These are phyloP conservation scores for Nerophis ophidion DNA, from an alignment of 2,113 vertebrate genomes.

Conservation along the genomic window DNA sequence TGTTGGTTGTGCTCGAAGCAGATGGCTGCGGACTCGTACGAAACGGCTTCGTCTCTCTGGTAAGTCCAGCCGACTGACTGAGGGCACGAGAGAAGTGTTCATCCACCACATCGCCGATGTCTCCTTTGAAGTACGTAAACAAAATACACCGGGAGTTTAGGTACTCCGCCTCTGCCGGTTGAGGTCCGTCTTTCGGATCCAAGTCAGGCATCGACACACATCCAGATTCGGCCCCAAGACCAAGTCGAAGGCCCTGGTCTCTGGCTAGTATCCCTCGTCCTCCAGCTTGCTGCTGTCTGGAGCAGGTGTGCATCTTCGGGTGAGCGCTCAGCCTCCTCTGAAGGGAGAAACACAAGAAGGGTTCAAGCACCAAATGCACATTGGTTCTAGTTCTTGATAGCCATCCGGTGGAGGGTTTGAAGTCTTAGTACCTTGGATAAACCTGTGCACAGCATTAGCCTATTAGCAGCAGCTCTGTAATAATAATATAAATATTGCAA, in stretches of 20 bases:
- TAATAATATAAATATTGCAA: no score
- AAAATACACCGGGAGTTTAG: slow-evolving; percentile 95
- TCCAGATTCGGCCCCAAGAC: slow-evolving; percentile 61
- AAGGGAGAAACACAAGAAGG: slow-evolving; percentile 1
- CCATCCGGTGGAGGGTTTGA: no score
- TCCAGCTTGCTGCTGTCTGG: slow-evolving; percentile 74
- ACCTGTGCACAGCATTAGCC: no score
- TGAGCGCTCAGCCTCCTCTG: slow-evolving; percentile 83
- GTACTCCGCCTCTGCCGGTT: slow-evolving; percentile 93
- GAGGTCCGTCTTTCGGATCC: slow-evolving; percentile 78
- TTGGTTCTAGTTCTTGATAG: not conserved
- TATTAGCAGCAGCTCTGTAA: no score
- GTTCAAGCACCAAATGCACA: not conserved
- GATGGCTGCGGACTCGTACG: slow-evolving; percentile 66
- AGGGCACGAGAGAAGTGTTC: slow-evolving; percentile 96
- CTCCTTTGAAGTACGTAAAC: slow-evolving; percentile 97
- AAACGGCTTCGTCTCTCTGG: slow-evolving; percentile 75
- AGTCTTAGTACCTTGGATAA: no score
- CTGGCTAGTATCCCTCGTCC: slow-evolving; percentile 46
- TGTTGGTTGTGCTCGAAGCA: slow-evolving; percentile 55
- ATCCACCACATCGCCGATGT: slow-evolving; percentile 93
- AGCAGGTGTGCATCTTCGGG: slow-evolving; percentile 93
- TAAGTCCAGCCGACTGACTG: slow-evolving; percentile 84
- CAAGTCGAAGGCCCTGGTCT: slow-evolving; percentile 41
- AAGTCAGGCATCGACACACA: slow-evolving; percentile 27